Base-by-base conservation (phyloP, 2,113 vertebrate species). In the Butorides virescens region DNA sequence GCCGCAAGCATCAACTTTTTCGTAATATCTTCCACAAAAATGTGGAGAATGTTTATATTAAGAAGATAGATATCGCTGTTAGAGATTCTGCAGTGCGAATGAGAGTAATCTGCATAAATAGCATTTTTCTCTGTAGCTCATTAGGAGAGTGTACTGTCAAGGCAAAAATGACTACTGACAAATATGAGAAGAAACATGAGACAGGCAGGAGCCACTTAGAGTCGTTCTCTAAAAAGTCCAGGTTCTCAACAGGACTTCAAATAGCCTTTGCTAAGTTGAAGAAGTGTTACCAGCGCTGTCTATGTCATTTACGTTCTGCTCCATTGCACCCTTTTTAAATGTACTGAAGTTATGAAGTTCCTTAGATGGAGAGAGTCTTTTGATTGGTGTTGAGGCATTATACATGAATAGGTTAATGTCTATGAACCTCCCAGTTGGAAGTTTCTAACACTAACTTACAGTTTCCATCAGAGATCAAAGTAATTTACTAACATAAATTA, bases 401-500 rank as follows among this genome's bases (percentile, higher is more conserved):
- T 79, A 68, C 95, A 94, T 88, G 93, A 94, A 92, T 70, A 98
- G 93, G 97, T 97, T 98, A 98, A 98, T 96, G 92, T 96, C 93
- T 93, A 7, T 94, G 93, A 97, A 96, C 97, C 74, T 97, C 97
- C 87, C 97, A 96, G 96, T 34, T 96, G 95, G 98, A 98, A 94
- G 74, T 97, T 96, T 97, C 97, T 96, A 96, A 97, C 88, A 87
- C 88, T 97, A 97, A 96, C 94, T 95, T 97, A 83, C 67, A 94
- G 88, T 95, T 98, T 97, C 96, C 68, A 95, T 97, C 97, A 97
- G 95, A 96, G 97, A 98, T 98, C 97, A 97, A 97, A 97, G 97
- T 95, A 96, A 98, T 97, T 98, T 97, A 89, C 93, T 97, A 93
- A 97, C 94, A 98, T 98, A 97, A 98, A 98, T 98, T 97, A 97